Percentiles rank a stretch among this genome's conserved stretches.
phyloP scores from a whole-genome alignment of 2,113 vertebrate species.

The Antechinus stuartii region DNA sequence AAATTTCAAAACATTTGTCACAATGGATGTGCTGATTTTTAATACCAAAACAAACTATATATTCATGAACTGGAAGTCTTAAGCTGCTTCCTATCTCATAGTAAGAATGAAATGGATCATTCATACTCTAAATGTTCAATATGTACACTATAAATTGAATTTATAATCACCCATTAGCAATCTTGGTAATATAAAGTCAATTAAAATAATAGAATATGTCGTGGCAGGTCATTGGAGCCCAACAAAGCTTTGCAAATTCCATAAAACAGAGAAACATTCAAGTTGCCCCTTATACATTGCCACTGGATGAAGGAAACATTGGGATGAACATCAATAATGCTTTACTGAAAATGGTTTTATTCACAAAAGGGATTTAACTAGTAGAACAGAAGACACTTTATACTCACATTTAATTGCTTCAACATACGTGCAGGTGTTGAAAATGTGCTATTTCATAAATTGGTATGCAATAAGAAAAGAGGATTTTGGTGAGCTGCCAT shows the following conservation, averaged over 20 bases:
- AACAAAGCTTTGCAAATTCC: conserved; percentile 85
- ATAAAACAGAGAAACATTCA: conserved; percentile 89
- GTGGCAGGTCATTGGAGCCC: conserved; percentile 82
- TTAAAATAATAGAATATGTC: conserved; percentile 78
- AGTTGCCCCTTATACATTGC: conserved; percentile 89
- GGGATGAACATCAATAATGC: conserved; percentile 60
- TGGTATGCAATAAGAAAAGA: not conserved
- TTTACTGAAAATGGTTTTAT: conserved; percentile 50
- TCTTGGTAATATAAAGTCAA: conserved; percentile 81
- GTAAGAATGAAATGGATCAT: conserved; percentile 92
- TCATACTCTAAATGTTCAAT: conserved; percentile 87
- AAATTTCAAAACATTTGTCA: not conserved
- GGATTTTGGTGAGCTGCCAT: conserved; percentile 13
- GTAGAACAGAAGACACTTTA: conserved; percentile 23
- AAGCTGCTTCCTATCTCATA: conserved; percentile 90
- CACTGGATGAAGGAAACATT: conserved; percentile 68
- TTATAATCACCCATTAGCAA: conserved; percentile 68
- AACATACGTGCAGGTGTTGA: conserved; percentile 33
- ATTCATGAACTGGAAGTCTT: conserved; percentile 89
- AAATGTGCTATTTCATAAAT: conserved; percentile 31
- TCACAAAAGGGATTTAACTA: conserved; percentile 46
- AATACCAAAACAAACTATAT: conserved; percentile 88
- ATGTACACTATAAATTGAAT: conserved; percentile 87
- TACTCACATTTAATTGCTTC: conserved; percentile 24
- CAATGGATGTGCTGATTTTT: not conserved